phyloP scores from a whole-genome alignment of 2,113 vertebrate genomes.

The Cephalopterus ornatus region DNA sequence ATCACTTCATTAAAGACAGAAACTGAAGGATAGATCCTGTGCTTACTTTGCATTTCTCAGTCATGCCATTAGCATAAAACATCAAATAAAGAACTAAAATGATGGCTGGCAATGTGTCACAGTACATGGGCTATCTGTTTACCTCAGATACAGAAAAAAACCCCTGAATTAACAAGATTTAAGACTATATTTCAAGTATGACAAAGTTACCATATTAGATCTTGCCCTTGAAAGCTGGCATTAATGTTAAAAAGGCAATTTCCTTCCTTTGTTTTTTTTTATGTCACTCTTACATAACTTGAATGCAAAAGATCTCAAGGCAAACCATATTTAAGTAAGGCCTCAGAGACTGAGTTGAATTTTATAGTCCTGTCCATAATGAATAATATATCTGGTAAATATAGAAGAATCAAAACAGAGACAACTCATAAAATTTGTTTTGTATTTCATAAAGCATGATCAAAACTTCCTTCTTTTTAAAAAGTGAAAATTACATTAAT shows the following conservation, averaged over 20 bases:
- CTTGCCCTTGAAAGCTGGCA: neutral
- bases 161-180: neutral
- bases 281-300: neutral
- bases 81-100: slow-evolving; percentile 11
- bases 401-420: neutral
- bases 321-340: neutral
- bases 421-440: neutral
- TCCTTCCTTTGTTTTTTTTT: neutral
- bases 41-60: slow-evolving; percentile 31
- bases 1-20: neutral
- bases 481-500: neutral
- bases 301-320: neutral
- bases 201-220: neutral
- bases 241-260: neutral
- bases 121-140: neutral
- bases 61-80: slow-evolving; percentile 13
- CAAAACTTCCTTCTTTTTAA: neutral
- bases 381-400: neutral
- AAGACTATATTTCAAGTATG: neutral
- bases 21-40: neutral
- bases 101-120: slow-evolving; percentile 7
- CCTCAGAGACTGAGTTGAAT: neutral
- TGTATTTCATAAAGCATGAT: neutral
- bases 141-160: neutral
- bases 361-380: neutral